Base-by-base conservation (phyloP, 2,797 vertebrate species). In the Ctenopoma multispine region DNA sequence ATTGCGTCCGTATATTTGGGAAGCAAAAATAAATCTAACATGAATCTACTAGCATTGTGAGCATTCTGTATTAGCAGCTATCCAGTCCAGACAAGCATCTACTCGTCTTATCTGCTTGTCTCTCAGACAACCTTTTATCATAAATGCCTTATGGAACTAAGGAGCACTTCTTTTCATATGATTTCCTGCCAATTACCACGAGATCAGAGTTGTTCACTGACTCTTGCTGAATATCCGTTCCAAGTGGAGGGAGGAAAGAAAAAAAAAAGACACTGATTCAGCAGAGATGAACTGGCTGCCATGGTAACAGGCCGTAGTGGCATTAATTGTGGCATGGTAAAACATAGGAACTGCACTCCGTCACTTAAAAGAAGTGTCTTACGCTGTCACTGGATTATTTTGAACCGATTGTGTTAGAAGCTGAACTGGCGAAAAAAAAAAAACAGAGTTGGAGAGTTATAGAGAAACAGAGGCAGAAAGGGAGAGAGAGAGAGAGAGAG, bases 281-380 rank as follows among this genome's bases (percentile, higher is more conserved):
- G 74, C 64, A 66, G 58, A 78, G 83, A 83, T 79, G 75, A 84
- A 76, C 77, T 34, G 58, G 87, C 78, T 83, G 38, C 83, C 78
- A 83, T 77, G 77, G 86, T 62, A 81, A 92, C 85, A 62, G 73
- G 64, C 29, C 34, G 71, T 27, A 5, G 61, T 40, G 23, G 68
- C 71, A 77, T 77, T 84, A 86, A 87, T 74, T 86, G 82, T 75
- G 72, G 77, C 66, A 67, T 71, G 68, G 62, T 48, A 64, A 68
- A 79, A 75, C 60, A 67, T 14, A 63, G 46, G 56, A 66, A 43
- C n/a, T 9, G 12, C 24, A 29, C 67, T 77, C 47, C 48, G 54
- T 69, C 69, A 60, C 56, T 67, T 66, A 38, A 72, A 63, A 63
- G 51, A 68, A 24, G 7, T 5, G 17, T 61, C 29, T 55, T 27